These are phyloP conservation scores for Catostomus latipinnis DNA, from an alignment of 2,797 vertebrate species.

Conservation along the genomic window DNA sequence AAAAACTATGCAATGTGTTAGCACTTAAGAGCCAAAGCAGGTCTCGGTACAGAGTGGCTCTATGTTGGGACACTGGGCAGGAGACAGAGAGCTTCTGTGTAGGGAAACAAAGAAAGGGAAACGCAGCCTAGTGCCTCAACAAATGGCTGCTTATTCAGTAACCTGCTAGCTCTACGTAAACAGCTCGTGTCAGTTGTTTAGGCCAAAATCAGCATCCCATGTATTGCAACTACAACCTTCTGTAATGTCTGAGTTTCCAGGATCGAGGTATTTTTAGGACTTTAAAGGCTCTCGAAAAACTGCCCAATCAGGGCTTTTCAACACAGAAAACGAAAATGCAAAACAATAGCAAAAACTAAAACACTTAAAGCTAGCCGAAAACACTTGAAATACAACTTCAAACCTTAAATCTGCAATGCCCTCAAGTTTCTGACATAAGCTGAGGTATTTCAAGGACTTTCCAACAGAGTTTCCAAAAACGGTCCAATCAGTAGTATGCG, in stretches of 20 bases:
- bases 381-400: too few species aligned
- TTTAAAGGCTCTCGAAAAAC: background rate
- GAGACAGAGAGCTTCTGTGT: conserved; percentile 63
- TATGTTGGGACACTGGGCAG: conserved; percentile 28
- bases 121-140: conserved; percentile 59
- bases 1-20: conserved; percentile 34
- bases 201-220: conserved; percentile 45
- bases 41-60: conserved; percentile 56
- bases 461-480: background rate
- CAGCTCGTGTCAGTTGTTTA: conserved; percentile 60
- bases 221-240: background rate
- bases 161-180: conserved; percentile 56
- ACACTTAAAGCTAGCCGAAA: too few species aligned
- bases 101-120: conserved; percentile 62
- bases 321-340: background rate
- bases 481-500: background rate
- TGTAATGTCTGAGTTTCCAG: background rate
- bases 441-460: background rate
- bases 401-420: too few species aligned
- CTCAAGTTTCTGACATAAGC: background rate
- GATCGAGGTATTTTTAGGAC: background rate
- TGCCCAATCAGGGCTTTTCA: background rate
- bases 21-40: conserved; percentile 39
- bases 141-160: conserved; percentile 64
- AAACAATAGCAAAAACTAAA: too few species aligned